Percentiles rank a stretch among this genome's conserved stretches.
Evolutionary conservation across 2,888 invertebrate genomes (phyloP).

Genomic region (Alcis repandata): DNA sequence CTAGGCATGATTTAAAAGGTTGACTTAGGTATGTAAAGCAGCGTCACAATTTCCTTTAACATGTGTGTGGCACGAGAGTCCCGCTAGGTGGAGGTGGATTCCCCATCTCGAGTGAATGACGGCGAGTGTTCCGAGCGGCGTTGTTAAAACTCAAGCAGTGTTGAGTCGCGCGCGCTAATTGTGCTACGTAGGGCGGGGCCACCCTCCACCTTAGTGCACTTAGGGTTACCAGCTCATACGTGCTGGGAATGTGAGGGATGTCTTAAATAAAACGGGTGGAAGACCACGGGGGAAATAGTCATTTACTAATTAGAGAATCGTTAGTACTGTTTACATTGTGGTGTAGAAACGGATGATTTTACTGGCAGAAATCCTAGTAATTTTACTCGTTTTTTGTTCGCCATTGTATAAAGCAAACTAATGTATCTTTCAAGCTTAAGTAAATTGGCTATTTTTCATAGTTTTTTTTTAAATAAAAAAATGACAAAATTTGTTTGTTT

Average conservation of each 20-base stretch:
- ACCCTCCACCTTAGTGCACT: conserved; percentile 64
- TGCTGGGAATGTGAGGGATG: conserved; percentile 6
- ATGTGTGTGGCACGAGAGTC: conserved; percentile 64
- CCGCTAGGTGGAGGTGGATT: conserved; percentile 57
- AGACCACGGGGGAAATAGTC: not conserved
- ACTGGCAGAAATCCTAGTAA: too few species aligned
- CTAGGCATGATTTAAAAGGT: not conserved
- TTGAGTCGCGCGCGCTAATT: conserved; percentile 85
- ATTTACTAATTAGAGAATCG: not conserved
- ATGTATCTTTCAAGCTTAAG: too few species aligned
- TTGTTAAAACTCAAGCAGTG: conserved; percentile 86
- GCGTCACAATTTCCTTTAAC: conserved; percentile 62
- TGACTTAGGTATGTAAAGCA: conserved; percentile 14
- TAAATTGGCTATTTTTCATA: too few species aligned
- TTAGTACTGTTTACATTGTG: too few species aligned
- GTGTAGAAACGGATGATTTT: too few species aligned
- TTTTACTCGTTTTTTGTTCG: too few species aligned
- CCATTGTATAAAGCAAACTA: too few species aligned
- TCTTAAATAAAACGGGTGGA: not conserved
- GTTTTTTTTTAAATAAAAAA: too few species aligned
- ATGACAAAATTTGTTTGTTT: too few species aligned
- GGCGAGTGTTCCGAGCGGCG: conserved; percentile 76
- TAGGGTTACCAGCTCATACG: conserved; percentile 25
- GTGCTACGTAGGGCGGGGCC: conserved; percentile 69
- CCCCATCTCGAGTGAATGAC: conserved; percentile 77